phyloP scores from a whole-genome alignment of 2,888 invertebrate species.

The Ectropis crepuscularia region DNA sequence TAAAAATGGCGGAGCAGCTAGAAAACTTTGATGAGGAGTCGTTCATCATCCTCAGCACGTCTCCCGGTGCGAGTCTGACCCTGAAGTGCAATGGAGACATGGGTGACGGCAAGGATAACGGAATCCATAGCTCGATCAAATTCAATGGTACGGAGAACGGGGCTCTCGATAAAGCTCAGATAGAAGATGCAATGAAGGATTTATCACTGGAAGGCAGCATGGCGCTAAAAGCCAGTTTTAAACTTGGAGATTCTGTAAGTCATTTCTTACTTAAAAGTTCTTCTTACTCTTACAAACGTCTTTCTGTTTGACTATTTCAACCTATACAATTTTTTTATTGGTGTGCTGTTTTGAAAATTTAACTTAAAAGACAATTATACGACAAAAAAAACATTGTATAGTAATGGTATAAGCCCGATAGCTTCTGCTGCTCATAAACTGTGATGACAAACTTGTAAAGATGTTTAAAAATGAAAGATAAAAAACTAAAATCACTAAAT shows the following conservation, averaged over 20 bases:
- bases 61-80: slow-evolving; percentile 72
- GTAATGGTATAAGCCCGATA: too few species aligned
- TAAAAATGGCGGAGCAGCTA: slow-evolving; percentile 58
- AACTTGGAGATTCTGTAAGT: slow-evolving; percentile 74
- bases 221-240: slow-evolving; percentile 75
- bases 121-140: slow-evolving; percentile 27
- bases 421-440: too few species aligned
- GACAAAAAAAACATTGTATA: too few species aligned
- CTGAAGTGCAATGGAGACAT: slow-evolving; percentile 60
- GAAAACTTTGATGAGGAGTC: slow-evolving; percentile 75
- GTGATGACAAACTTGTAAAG: too few species aligned
- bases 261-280: neutral
- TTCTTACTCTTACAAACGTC: too few species aligned
- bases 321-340: too few species aligned
- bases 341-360: too few species aligned
- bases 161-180: slow-evolving; percentile 56
- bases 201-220: slow-evolving; percentile 66
- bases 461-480: too few species aligned
- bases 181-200: slow-evolving; percentile 75
- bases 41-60: slow-evolving; percentile 76
- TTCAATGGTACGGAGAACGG: slow-evolving; percentile 35
- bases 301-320: too few species aligned
- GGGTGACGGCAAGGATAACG: slow-evolving; percentile 39
- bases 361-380: too few species aligned
- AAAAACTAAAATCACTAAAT: too few species aligned